Evolutionary conservation across 1,140 invertebrate genomes (phyloP).

Genomic region (Papilio aristodemus): DNA sequence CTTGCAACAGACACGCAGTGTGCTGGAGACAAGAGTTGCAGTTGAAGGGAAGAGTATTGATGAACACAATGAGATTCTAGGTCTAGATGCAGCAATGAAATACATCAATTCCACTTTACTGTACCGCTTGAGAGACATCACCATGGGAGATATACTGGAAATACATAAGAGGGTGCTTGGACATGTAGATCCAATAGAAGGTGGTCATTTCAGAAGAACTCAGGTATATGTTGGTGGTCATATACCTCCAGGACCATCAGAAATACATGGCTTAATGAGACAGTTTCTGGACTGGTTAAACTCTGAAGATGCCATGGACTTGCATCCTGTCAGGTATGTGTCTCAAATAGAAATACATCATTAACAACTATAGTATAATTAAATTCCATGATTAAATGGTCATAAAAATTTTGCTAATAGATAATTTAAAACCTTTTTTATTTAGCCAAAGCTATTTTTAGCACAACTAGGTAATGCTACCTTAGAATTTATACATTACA

Average conservation of each 20-base stretch:
- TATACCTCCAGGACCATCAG: conserved; percentile 90
- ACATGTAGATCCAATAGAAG: conserved; percentile 94
- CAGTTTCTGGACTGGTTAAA: conserved; percentile 95
- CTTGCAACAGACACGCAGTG: conserved; percentile 93
- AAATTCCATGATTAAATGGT: no score
- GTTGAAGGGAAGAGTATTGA: conserved; percentile 96
- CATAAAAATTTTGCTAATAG: no score
- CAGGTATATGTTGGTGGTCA: conserved; percentile 97
- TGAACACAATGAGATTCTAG: conserved; percentile 98
- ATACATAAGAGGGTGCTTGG: conserved; percentile 96
- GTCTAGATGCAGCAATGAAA: conserved; percentile 96
- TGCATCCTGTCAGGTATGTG: conserved; percentile 92
- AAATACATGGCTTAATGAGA: conserved; percentile 91
- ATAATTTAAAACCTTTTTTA: no score
- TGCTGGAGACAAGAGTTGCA: conserved; percentile 96
- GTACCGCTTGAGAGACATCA: conserved; percentile 86
- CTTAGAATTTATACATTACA: no score
- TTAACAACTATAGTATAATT: no score
- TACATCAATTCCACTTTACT: conserved; percentile 96
- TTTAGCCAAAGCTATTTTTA: no score
- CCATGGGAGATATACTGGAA: conserved; percentile 93
- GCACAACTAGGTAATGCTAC: no score
- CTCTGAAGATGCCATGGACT: conserved; percentile 89
- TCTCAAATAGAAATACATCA: background rate
- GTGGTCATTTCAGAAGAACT: conserved; percentile 89